phyloP scores from a whole-genome alignment of 2,888 invertebrate species.

The Steinernema hermaphroditum region DNA sequence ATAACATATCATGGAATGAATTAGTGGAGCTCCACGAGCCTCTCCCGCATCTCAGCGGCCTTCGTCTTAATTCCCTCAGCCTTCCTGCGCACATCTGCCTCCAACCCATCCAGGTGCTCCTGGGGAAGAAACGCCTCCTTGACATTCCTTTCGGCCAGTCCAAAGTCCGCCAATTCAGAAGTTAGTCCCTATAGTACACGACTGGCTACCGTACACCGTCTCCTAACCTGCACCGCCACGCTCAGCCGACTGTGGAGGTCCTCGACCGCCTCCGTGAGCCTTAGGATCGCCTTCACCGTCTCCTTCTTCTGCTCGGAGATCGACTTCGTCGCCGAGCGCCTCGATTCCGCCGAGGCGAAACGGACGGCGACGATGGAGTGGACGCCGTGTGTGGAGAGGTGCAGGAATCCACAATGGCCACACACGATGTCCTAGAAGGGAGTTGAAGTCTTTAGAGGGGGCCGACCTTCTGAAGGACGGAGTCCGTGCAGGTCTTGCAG shows the following conservation, averaged over 20 bases:
- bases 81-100: not conserved
- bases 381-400: not conserved
- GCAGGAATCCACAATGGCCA: constrained; percentile 1
- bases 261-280: constrained; percentile 1
- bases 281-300: not conserved
- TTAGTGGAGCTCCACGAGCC: not conserved
- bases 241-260: not conserved
- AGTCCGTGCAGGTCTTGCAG: not conserved
- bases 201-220: not conserved
- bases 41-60: not conserved
- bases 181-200: not conserved
- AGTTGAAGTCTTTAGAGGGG: no score
- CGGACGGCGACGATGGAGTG: not conserved
- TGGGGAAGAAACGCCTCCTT: not conserved
- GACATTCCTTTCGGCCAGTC: not conserved
- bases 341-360: not conserved
- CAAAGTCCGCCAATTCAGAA: not conserved
- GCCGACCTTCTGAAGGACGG: not conserved
- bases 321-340: not conserved
- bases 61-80: not conserved
- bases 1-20: not conserved
- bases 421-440: not conserved
- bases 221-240: not conserved
- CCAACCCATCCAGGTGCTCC: not conserved
- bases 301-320: not conserved